Base-by-base conservation (phyloP, 1,140 invertebrate genomes). In the Hyles vespertilio region DNA sequence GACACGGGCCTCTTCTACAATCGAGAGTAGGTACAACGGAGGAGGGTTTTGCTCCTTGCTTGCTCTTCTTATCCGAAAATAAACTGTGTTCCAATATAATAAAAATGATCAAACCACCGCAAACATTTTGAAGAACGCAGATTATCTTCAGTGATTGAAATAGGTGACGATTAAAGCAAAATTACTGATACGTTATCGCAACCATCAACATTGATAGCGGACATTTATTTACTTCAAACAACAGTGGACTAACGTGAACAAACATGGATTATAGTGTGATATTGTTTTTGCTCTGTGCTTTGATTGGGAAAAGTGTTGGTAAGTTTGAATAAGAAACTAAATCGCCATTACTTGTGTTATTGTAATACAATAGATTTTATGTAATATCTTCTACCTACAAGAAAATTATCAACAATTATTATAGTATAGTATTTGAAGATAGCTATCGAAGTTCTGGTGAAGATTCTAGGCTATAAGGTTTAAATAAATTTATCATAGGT, bases 231-330 rank as follows among this genome's bases (percentile, higher is more conserved):
- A 40, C 36, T 40, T 40, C 36, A 40, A 40, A 40, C 36, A 40
- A 5, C 36, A 40, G 36, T 40, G 36, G 1, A 40, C 8, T 40
- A 49, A 53, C 56, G 46, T 40, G 5, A 46, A 6, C 40, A 12
- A 70, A 59, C 49, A 71, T 71, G 69, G 9, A 63, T 62, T 52
- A 54, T 0, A 65, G 67, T 63, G 44, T 72, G 36, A 9, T 69
- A 9, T 53, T 70, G 6, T 54, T 72, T 11, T 22, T 72, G 46
- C 33, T 68, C 58, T 66, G 51, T 63, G 53, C 58, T 57, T 9
- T 69, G 8, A 12, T 72, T 32, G 55, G 63, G 22, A 56, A 56
- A 45, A 47, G 59, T 12, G 36, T 61, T 8, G 72, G 72, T 74
- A 59, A 65, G 72, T 67, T 12, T 36, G 43, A 10, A 55, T 10